These are phyloP conservation scores for Alaudala cheleensis DNA, from an alignment of 2,113 vertebrate species.

Conservation along the genomic window DNA sequence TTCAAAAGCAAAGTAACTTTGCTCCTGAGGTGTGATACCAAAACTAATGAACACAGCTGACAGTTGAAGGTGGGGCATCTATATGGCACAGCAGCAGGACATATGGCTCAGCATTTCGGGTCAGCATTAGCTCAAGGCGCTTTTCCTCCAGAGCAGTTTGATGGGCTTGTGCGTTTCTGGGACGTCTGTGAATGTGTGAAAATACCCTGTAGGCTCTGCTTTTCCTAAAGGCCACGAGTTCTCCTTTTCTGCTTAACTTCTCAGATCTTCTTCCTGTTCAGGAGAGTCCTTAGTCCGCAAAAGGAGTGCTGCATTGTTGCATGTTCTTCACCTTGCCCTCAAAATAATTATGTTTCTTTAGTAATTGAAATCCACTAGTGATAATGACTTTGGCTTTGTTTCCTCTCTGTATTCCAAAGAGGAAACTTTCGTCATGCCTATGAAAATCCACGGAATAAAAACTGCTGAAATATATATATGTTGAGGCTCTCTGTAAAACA, in stretches of 20 bases:
- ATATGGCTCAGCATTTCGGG: not conserved
- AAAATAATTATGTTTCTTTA: not conserved
- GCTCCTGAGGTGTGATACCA: not conserved
- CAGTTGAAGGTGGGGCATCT: not conserved
- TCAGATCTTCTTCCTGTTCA: not conserved
- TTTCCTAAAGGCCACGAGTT: not conserved
- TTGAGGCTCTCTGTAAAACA: not conserved
- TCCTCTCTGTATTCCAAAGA: not conserved
- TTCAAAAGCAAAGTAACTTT: slow-evolving; percentile 1
- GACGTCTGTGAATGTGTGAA: not conserved
- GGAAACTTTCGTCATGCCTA: not conserved
- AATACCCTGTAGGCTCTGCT: not conserved
- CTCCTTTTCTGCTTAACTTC: not conserved
- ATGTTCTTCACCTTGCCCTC: not conserved
- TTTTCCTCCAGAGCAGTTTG: not conserved
- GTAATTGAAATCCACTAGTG: not conserved
- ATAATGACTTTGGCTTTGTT: not conserved
- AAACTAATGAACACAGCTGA: not conserved
- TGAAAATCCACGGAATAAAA: not conserved
- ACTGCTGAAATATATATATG: not conserved
- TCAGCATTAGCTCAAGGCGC: not conserved
- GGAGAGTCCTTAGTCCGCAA: not conserved
- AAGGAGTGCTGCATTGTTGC: not conserved
- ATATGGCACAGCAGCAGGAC: slow-evolving; percentile 25
- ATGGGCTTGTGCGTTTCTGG: slow-evolving; percentile 9